These are phyloP conservation scores for Galerucella nymphaeae DNA, from an alignment of 2,888 invertebrate genomes.

Conservation along the genomic window DNA sequence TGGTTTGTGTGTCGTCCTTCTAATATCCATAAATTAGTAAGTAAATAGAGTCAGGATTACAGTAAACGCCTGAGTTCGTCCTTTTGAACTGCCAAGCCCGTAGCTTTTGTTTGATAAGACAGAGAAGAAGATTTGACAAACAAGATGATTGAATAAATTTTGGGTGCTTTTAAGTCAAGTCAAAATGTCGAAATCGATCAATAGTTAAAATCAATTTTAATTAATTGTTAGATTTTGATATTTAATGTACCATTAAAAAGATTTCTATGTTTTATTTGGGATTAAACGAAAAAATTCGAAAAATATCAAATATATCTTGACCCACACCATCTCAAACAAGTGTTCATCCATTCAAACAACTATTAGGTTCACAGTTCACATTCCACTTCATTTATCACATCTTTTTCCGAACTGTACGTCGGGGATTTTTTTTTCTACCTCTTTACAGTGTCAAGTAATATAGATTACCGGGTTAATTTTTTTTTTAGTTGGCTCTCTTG, in stretches of 20 bases:
- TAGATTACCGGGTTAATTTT: conserved; percentile 4
- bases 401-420: neutral
- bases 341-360: conserved; percentile 17
- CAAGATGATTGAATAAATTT: too few relatives aligned
- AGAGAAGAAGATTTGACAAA: neutral
- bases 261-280: too few relatives aligned
- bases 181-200: too few relatives aligned
- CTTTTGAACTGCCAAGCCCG: conserved; percentile 14
- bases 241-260: too few relatives aligned
- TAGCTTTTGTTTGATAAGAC: conserved; percentile 2
- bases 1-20: conserved; percentile 32
- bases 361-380: conserved; percentile 10
- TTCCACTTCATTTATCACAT: conserved; percentile 11
- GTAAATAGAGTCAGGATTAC: conserved; percentile 46
- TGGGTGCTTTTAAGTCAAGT: too few relatives aligned
- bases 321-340: neutral
- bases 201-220: too few relatives aligned
- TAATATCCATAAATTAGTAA: conserved; percentile 47
- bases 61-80: conserved; percentile 24
- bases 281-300: too few relatives aligned
- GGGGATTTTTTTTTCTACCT: neutral
- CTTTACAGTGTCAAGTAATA: neutral
- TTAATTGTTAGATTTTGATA: too few relatives aligned
- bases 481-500: neutral
- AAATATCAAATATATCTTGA: neutral